Conservation (phyloP, 2,113 vertebrate genomes). For the Lophotis ruficrista region DNA sequence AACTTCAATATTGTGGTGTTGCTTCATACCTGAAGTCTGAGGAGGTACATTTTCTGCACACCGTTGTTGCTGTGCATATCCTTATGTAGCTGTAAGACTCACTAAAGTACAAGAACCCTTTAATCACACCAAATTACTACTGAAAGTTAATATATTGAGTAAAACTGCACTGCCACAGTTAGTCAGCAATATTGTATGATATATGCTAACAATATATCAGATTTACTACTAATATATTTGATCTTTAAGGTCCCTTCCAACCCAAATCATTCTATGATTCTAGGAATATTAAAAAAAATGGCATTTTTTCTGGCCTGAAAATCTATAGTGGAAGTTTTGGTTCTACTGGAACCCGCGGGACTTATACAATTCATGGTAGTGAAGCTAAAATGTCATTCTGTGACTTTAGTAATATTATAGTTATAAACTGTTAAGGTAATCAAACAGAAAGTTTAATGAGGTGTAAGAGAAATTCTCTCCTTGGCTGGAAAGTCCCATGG, state of each 20-base stretch:
- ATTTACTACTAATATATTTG: background rate
- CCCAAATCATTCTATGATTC: background rate
- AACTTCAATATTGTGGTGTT: background rate
- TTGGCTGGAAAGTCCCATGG: background rate
- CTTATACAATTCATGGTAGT: background rate
- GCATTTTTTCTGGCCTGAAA: background rate
- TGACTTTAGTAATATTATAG: background rate
- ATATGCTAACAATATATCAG: background rate
- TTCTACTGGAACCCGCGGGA: background rate
- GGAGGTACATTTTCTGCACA: background rate
- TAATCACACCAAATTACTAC: background rate
- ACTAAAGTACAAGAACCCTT: background rate
- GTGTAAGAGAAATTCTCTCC: background rate
- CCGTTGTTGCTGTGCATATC: background rate
- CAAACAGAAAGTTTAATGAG: constrained; percentile 4
- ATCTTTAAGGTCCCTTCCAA: background rate
- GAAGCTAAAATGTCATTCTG: background rate
- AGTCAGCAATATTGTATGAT: background rate
- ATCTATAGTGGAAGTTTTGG: background rate
- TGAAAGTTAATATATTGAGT: background rate
- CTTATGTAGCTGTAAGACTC: background rate
- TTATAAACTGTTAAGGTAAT: background rate
- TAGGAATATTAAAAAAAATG: background rate
- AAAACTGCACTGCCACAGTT: background rate
- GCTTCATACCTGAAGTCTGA: background rate